Conservation (phyloP, 2,797 vertebrate species). For the Dendrocincla fuliginosa region DNA sequence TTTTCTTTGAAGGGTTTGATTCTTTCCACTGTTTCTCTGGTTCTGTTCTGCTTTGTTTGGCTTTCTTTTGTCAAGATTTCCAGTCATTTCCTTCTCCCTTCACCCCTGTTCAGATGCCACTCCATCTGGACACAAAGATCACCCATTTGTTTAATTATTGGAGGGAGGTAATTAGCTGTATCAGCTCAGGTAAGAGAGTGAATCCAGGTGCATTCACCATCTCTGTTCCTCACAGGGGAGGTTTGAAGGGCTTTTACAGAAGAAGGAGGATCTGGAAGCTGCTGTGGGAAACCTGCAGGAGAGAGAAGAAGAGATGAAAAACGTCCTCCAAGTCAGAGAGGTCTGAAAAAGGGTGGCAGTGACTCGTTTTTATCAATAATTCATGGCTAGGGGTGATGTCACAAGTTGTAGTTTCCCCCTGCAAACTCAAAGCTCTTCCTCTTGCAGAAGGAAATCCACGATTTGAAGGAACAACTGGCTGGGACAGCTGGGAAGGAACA, state of each 20-base stretch:
- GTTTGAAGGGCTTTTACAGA: constrained; percentile 63
- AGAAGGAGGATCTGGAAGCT: constrained; percentile 74
- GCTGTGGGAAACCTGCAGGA: constrained; percentile 74
- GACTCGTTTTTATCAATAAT: too few species aligned
- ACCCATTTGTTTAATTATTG: not conserved
- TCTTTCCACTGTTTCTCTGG: not conserved
- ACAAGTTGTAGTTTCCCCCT: not conserved
- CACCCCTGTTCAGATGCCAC: not conserved
- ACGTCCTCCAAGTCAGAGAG: constrained; percentile 72
- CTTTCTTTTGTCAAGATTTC: not conserved
- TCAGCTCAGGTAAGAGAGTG: not conserved
- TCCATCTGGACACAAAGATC: not conserved
- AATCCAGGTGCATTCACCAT: not conserved
- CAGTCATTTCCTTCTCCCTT: not conserved
- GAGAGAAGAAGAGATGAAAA: constrained; percentile 72
- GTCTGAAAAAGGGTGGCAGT: constrained; percentile 48
- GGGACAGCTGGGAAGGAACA: constrained; percentile 77
- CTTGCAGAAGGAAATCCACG: constrained; percentile 77
- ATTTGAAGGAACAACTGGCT: constrained; percentile 79
- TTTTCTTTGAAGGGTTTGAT: not conserved
- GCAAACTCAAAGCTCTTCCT: not conserved
- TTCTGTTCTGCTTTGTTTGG: not conserved
- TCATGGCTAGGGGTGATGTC: not conserved
- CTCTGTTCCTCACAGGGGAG: constrained; percentile 63
- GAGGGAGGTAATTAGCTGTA: not conserved